A percentile compares a stretch with the other conserved stretches of the same genome.
These are phyloP conservation scores for Rhinatrema bivittatum DNA, from an alignment of 2,797 vertebrate species.

Conservation along the genomic window DNA sequence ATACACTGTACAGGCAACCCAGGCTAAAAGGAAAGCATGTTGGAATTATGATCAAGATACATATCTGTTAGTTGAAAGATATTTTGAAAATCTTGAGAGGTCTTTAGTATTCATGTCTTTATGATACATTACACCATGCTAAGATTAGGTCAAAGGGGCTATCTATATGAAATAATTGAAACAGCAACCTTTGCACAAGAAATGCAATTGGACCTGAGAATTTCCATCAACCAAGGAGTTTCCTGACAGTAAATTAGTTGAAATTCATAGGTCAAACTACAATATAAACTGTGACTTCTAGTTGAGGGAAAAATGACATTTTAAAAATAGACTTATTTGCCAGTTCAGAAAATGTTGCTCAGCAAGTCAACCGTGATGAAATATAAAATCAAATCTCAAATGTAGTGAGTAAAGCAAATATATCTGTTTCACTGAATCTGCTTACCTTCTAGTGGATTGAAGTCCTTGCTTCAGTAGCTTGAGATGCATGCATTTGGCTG, in stretches of 20 bases:
- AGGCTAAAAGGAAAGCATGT: background rate
- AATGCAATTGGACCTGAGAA: background rate
- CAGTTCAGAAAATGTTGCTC: no score
- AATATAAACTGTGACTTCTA: no score
- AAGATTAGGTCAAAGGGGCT: no score
- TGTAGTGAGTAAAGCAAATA: background rate
- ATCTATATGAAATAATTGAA: background rate
- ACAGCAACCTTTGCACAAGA: background rate
- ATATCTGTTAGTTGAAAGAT: background rate
- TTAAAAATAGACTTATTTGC: no score
- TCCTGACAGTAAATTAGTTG: no score
- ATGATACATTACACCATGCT: background rate
- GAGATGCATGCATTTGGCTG: background rate
- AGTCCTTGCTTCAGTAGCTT: conserved; percentile 9
- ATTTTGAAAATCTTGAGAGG: background rate
- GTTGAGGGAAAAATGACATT: no score
- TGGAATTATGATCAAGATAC: background rate
- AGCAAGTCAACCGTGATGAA: background rate
- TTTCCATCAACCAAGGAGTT: background rate
- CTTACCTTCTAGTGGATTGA: background rate
- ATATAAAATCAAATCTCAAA: background rate
- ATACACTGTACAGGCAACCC: no score
- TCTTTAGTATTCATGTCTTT: background rate
- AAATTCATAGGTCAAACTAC: no score
- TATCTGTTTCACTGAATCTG: background rate